Base-by-base conservation (phyloP, 1,140 invertebrate genomes). In the Thaumetopoea pityocampa region DNA sequence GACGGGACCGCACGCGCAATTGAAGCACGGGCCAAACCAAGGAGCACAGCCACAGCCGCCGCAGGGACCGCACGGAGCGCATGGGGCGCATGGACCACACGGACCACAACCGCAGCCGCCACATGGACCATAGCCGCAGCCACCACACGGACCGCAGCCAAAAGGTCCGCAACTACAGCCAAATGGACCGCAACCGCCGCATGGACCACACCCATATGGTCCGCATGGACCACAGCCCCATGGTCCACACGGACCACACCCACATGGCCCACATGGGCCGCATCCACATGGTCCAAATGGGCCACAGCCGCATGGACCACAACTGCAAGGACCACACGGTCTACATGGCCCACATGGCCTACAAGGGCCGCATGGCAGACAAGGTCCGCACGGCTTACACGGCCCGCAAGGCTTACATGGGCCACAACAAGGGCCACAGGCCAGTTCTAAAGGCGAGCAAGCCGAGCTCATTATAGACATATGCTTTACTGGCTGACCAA, bases 121-220 rank as follows among this genome's bases (percentile, higher is more conserved):
- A 20, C 43, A 47, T 1, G 50, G 43, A 1, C 42, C 43, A 20
- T 36, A 45, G 9, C 50, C 36, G n/a, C 42, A 51, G 0, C 38
- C 34, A 5, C 35, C 26, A 7, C 29, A 35, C 3, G 29, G 16
- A 0, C 43, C 24, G 7, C 45, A 54, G 1, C 41, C 35, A 33
- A 7, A 1, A 18, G 29, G 38, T 0, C 27, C 29, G 12, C 48
- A 18, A 20, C 40, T 48, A 3, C 37, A 29, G 1, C 30, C 40
- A 38, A 29, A 47, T 0, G 38, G 33, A 1, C 50, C 36, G n/a
- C 42, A 51, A 0, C 38, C 34, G 6, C 35, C 26, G 5, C 29
- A 35, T 4, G 29, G 16, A 0, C 43, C 24, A 8, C 45, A 54
- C 1, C 41, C 35, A 33, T 42, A 43, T 5, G 41, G 53, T 1